Base-by-base conservation (phyloP, 1,140 invertebrate genomes). In the Hestina assimilis region DNA sequence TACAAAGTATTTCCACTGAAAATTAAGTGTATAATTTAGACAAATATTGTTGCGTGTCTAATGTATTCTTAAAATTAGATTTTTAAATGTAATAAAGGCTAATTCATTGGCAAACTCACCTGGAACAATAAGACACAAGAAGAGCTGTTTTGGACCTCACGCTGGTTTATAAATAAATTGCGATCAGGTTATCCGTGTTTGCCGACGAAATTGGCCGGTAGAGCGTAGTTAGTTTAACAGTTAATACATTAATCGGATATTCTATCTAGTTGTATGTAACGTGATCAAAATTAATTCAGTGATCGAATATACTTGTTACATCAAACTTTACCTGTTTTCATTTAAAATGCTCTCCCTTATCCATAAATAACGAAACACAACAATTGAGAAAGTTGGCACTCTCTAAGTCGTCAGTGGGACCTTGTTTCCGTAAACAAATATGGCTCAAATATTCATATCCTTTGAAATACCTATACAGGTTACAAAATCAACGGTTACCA, bases 291-390 rank as follows among this genome's bases (percentile, higher is more conserved):
- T 69, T 73, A 75, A 77, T 70, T 83, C 83, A 87, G 83, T 87
- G 83, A 79, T 87, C 83, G 83, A 84, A 87, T 84, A 87, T 80
- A 86, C 73, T 87, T 87, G 83, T 87, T 87, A 84, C 79, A 75
- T 74, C 80, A 77, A 77, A 71, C 35, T 53, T 21, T 21, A 21
- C 45, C 64, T 40, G 52, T 61, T 57, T 57, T 47, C 33, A 31
- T 55, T 47, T 15, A 35, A 35, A n/a, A 24, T 1, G 1, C 1
- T 17, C 33, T 17, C 15, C 31, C 2, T 5, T 1, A 12, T 3
- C 5, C 6, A 28, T 28, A 2, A 4, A 6, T 28, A 8, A 8
- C n/a, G n/a, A n/a, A n/a, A n/a, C n/a, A n/a, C n/a, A n/a, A n/a
- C n/a, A n/a, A n/a, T n/a, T n/a, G n/a, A n/a, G n/a, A n/a, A n/a